phyloP scores from a whole-genome alignment of 1,140 invertebrate species.

The Orchesella cincta region DNA sequence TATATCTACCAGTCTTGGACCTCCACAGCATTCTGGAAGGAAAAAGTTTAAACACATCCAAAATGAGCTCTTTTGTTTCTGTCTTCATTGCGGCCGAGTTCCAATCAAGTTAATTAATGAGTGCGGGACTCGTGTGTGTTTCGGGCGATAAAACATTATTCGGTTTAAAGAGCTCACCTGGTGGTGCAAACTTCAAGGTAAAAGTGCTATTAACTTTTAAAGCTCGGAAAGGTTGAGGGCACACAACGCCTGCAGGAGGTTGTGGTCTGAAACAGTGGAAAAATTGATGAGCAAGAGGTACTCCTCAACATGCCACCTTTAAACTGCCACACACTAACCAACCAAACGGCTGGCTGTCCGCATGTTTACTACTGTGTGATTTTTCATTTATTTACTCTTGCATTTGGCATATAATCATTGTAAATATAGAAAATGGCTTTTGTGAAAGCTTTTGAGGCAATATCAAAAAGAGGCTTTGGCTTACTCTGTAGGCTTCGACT shows the following conservation, averaged over 20 bases:
- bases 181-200: constrained; percentile 38
- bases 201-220: constrained; percentile 35
- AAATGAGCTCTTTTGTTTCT: neutral
- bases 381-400: no score
- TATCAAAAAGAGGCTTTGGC: neutral
- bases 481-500: constrained; percentile 27
- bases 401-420: no score
- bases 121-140: neutral
- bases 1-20: constrained; percentile 36
- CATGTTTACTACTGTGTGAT: no score
- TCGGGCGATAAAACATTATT: neutral
- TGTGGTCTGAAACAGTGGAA: neutral
- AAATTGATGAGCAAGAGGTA: no score
- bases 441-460: neutral
- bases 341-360: no score
- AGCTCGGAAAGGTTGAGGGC: constrained; percentile 15
- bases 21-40: constrained; percentile 43
- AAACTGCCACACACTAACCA: no score
- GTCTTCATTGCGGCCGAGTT: neutral
- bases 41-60: neutral
- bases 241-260: neutral
- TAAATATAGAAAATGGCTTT: no score
- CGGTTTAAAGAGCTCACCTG: constrained; percentile 27
- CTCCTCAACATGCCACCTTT: no score
- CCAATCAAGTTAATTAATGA: no score